These are phyloP conservation scores for Rutpela maculata DNA, from an alignment of 2,888 invertebrate genomes.

Conservation along the genomic window DNA sequence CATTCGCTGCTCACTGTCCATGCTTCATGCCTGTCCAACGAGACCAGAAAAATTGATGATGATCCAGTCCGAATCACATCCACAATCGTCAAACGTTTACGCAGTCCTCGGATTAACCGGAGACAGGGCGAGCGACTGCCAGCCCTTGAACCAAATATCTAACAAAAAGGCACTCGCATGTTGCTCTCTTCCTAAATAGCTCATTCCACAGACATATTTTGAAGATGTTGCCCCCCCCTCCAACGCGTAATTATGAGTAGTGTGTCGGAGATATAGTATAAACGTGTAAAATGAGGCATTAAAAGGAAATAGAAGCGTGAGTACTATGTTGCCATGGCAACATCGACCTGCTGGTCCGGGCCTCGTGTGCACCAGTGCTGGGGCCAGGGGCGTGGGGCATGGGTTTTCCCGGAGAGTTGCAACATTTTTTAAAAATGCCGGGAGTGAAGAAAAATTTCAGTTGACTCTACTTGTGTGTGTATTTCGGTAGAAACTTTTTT, in stretches of 20 bases:
- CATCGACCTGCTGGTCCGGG: conserved; percentile 65
- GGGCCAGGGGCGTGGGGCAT: conserved; percentile 40
- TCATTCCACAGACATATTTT: conserved; percentile 4
- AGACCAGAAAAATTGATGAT: background rate
- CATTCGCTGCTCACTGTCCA: background rate
- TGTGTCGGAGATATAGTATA: conserved; percentile 50
- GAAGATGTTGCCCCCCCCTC: conserved; percentile 11
- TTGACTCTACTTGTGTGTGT: too few relatives aligned
- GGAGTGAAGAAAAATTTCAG: too few relatives aligned
- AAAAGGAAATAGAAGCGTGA: conserved; percentile 66
- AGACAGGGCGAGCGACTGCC: background rate
- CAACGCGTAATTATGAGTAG: conserved; percentile 48
- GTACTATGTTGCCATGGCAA: conserved; percentile 67
- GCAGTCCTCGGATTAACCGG: background rate
- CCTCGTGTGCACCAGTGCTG: conserved; percentile 50
- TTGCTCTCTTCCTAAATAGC: background rate
- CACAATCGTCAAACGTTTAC: conserved; percentile 1
- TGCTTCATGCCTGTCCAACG: background rate
- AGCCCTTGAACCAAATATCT: conserved; percentile 27
- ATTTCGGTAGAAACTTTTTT: too few relatives aligned
- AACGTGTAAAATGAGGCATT: conserved; percentile 65
- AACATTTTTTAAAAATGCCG: too few relatives aligned
- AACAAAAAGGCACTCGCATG: conserved; percentile 31
- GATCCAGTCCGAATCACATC: background rate
- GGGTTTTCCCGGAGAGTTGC: background rate